Evolutionary conservation across 2,888 invertebrate genomes (phyloP), one percentile per base, ranked within the genome.

Genomic region (Chrysina gloriosa): DNA sequence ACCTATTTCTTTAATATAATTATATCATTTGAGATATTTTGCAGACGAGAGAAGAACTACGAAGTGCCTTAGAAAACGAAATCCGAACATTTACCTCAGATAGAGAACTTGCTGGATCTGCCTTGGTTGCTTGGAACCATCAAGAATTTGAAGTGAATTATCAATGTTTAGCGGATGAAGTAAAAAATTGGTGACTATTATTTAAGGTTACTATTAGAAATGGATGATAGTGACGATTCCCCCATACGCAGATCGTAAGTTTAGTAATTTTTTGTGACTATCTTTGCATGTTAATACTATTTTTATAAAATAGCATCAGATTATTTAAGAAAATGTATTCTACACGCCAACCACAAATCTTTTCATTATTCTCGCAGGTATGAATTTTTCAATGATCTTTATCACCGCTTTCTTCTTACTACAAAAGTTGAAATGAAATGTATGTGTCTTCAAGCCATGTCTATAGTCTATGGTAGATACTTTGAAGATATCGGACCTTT

Each of bases 141-240:
- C 91, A 94, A 39, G 99, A 99, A 84, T 95, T 98, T 80, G 96
- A 97, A 85, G 90, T 98, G 9, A 90, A 91, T 77, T 99, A 99
- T 85, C 91, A 93, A 79, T 96, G 97, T 78, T 87, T 99, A 72
- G 91, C 93, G 66, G 96, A 97, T 76, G 99, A 99, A 85, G 96
- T 99, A 73, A 95, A 95, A n/a, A 85, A 98, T 99, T 76, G 98
- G 98, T 11, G 98, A 98, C 83, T 99, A 99, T 84, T 99, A 97
- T 83, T 88, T 99, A 73, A 88, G 98, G 74, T 87, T 99, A 77
- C 86, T 99, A 72, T 85, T 99, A 64, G 97, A 98, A 82, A 95
- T 96, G 84, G 91, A 93, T 77, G 92, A 93, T 76, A 90, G 89
- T 80, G 92, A 92, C 72, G 90, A 94, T 83, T 91, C 92, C 80